Percentiles rank a stretch among this genome's conserved stretches.
Evolutionary conservation across 2,888 invertebrate genomes (phyloP).

Genomic region (Lymantria dispar): DNA sequence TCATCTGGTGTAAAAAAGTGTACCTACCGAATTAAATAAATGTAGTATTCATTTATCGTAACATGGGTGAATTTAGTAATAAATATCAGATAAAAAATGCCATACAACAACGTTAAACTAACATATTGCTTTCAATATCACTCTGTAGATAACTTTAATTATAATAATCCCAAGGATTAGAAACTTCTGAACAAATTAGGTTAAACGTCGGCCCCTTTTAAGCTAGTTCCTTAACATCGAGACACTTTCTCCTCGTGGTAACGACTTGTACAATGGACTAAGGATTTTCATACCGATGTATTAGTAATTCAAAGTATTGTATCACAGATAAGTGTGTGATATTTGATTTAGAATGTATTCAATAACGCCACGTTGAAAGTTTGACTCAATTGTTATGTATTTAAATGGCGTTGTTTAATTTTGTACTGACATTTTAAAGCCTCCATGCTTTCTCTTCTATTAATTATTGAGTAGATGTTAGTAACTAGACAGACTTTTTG

Average conservation of each 20-base stretch:
- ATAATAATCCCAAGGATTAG: conserved; percentile 19
- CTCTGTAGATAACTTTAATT: conserved; percentile 34
- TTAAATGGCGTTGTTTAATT: neutral
- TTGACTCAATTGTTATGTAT: neutral
- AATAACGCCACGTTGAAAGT: conserved; percentile 5
- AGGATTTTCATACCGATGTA: conserved; percentile 27
- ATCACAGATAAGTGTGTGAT: conserved; percentile 19
- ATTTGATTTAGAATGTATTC: conserved; percentile 16
- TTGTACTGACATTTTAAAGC: neutral
- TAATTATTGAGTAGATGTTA: too few species aligned
- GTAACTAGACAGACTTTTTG: too few species aligned
- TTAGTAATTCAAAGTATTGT: conserved; percentile 20
- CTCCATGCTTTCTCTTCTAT: neutral
- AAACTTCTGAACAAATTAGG: conserved; percentile 34
- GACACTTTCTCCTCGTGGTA: conserved; percentile 31
- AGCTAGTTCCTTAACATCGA: conserved; percentile 19
- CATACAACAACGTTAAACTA: neutral
- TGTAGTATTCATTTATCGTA: too few species aligned
- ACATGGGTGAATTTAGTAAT: too few species aligned
- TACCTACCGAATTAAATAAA: too few species aligned
- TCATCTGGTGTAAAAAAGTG: too few species aligned
- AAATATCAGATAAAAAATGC: neutral
- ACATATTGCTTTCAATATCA: neutral
- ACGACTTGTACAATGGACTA: conserved; percentile 25
- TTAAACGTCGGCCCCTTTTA: conserved; percentile 37